Percentiles rank a stretch among this genome's conserved stretches.
phyloP scores from a whole-genome alignment of 2,113 vertebrate species.

The Prionailurus viverrinus region DNA sequence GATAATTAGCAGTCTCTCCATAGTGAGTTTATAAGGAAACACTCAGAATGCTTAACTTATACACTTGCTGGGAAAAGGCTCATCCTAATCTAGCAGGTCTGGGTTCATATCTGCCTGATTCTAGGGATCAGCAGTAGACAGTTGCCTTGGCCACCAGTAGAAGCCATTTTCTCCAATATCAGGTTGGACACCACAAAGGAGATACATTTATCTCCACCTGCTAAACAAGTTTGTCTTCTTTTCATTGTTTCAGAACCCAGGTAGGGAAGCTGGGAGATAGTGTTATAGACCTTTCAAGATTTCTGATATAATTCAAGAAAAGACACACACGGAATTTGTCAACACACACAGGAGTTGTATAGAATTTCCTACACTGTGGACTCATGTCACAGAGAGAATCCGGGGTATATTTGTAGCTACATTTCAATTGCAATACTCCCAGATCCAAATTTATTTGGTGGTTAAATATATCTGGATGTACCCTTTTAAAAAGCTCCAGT shows the following conservation, averaged over 20 bases:
- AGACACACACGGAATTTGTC: background rate
- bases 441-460: conserved; percentile 29
- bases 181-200: background rate
- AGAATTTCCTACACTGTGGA: background rate
- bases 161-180: background rate
- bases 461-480: background rate
- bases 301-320: background rate
- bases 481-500: background rate
- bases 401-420: background rate
- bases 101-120: background rate
- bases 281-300: background rate
- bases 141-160: background rate
- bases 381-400: background rate
- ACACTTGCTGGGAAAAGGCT: background rate
- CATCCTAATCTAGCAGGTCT: background rate
- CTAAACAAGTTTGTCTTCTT: background rate
- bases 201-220: background rate
- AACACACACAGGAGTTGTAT: background rate
- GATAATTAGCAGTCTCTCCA: background rate
- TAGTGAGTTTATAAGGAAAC: background rate
- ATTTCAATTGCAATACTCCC: background rate
- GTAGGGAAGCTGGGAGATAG: background rate
- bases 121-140: background rate
- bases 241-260: conserved; percentile 35
- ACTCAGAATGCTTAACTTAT: background rate